Base-by-base conservation (phyloP, 2,113 vertebrate species). In the Gymnogyps californianus region DNA sequence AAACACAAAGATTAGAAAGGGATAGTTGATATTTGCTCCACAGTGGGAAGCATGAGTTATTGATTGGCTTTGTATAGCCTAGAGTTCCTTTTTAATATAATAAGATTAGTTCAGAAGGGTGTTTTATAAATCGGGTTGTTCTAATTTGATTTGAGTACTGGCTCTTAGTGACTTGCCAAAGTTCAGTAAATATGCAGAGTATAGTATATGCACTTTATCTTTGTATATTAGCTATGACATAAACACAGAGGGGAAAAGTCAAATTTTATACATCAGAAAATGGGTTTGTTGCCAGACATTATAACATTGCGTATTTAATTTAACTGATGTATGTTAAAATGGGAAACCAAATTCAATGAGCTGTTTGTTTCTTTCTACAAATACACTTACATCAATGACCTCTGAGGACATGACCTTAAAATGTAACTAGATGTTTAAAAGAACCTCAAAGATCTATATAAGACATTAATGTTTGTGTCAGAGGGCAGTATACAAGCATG, bases 391-490 rank as follows among this genome's bases (percentile, higher is more conserved):
- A 97, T 96, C 96, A 97, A 75, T 97, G 96, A 97, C 92, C 97
- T 96, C 95, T 52, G 96, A 98, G 97, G 97, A 97, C 93, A 83
- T 3, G 96, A 97, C 95, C 96, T 98, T 96, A 95, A 95, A 97
- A 97, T 95, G 95, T 91, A 96, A 94, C 91, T 96, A 72, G 96
- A 97, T 97, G 96, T 95, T 97, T 97, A 95, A 96, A 96, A 94
- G 94, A 95, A 95, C 90, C 88, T 93, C 82, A 36, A 88, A 98
- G 92, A 98, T 96, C 97, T 98, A 87, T 95, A 93, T 58, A 95
- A 98, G 94, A 97, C 92, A 97, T 87, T 97, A 95, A 95, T 92
- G 94, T 96, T 94, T 95, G 96, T 97, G 97, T 98, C 96, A 97
- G 86, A 94, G 96, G 95, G 90, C 89, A 96, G 72, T 71, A 92